phyloP scores from a whole-genome alignment of 2,113 vertebrate species.

The Crotalus tigris region DNA sequence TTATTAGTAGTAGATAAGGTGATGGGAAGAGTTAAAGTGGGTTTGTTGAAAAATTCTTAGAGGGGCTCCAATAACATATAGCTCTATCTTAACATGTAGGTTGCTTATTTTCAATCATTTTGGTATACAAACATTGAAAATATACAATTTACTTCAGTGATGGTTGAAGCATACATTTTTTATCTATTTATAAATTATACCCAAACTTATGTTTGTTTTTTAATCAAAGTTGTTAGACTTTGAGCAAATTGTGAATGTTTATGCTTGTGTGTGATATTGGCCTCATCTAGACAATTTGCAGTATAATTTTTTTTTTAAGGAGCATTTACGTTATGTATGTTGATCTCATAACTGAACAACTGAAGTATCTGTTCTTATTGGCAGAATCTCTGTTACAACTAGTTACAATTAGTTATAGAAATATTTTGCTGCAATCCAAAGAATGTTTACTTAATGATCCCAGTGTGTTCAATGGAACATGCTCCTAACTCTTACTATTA shows the following conservation, averaged over 20 bases:
- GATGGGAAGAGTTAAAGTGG: background rate
- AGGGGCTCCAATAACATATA: background rate
- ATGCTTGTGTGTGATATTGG: background rate
- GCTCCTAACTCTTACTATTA: background rate
- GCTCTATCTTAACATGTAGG: background rate
- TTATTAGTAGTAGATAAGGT: background rate
- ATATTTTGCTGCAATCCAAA: background rate
- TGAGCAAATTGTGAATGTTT: background rate
- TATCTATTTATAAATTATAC: background rate
- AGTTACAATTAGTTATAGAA: background rate
- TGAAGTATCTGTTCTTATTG: background rate
- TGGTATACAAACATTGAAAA: background rate
- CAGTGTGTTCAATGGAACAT: background rate
- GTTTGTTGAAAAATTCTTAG: background rate
- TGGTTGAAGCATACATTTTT: background rate
- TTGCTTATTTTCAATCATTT: background rate
- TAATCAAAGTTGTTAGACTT: background rate
- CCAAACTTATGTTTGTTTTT: background rate
- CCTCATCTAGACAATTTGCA: background rate
- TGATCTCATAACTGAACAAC: background rate
- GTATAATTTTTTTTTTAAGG: background rate
- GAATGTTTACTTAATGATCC: background rate
- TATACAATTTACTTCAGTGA: background rate
- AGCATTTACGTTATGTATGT: background rate
- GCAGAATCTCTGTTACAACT: background rate